Evolutionary conservation across 2,113 vertebrate species (phyloP).

Genomic region (Atractosteus spatula): DNA sequence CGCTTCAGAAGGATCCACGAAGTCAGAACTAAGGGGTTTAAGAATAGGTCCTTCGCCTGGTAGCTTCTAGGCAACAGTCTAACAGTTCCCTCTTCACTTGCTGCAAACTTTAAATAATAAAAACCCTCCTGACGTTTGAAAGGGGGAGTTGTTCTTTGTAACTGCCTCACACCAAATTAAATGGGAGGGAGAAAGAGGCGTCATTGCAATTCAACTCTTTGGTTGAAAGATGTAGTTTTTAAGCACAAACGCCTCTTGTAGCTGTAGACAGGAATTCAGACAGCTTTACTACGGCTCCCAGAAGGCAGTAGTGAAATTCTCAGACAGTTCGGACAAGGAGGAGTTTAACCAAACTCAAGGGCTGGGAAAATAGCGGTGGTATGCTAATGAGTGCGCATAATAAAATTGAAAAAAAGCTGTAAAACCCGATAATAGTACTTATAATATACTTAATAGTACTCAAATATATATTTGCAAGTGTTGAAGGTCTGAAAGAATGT

Average conservation of each 20-base stretch:
- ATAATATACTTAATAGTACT: not conserved
- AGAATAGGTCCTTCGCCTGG: slow-evolving; percentile 21
- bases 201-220: slow-evolving; percentile 21
- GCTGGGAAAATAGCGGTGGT: not conserved
- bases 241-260: not conserved
- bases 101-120: slow-evolving; percentile 61
- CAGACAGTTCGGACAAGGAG: not conserved
- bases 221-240: slow-evolving; percentile 4
- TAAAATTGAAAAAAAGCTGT: no score
- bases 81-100: slow-evolving; percentile 39
- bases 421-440: no score
- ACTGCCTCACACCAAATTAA: slow-evolving; percentile 20
- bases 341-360: not conserved
- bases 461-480: not conserved
- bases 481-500: not conserved
- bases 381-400: no score
- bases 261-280: not conserved
- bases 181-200: slow-evolving; percentile 23
- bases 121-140: slow-evolving; percentile 52
- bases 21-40: slow-evolving; percentile 9
- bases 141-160: slow-evolving; percentile 36
- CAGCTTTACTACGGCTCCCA: slow-evolving; percentile 14
- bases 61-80: slow-evolving; percentile 57
- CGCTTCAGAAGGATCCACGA: not conserved
- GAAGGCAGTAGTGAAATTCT: not conserved